A percentile compares a stretch with the other conserved stretches of the same genome.
Evolutionary conservation across 2,888 invertebrate species (phyloP).

Genomic region (Erebia palarica): DNA sequence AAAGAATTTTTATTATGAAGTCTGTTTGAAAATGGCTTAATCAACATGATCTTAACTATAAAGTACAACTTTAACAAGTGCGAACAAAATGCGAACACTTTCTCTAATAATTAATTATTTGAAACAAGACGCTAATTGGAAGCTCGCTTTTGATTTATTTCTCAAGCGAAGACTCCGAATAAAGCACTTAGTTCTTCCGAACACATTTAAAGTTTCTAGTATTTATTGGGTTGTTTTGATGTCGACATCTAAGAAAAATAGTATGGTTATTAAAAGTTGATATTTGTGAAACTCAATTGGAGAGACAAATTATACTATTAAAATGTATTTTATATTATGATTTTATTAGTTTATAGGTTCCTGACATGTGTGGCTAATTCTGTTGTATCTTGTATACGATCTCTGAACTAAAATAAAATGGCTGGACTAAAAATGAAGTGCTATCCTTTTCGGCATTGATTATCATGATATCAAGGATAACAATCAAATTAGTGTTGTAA

Average conservation of each 20-base stretch:
- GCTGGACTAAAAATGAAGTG: too few species aligned
- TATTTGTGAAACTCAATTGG: background rate
- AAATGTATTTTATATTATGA: too few species aligned
- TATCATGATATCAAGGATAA: too few species aligned
- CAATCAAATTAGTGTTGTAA: too few species aligned
- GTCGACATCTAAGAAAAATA: conserved; percentile 5
- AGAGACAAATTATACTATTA: background rate
- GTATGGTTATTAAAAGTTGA: background rate
- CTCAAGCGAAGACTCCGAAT: conserved; percentile 10
- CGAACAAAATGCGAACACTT: conserved; percentile 10
- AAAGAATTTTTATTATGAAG: too few species aligned
- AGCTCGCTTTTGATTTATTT: conserved; percentile 26
- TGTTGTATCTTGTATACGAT: too few species aligned
- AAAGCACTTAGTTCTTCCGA: conserved; percentile 21
- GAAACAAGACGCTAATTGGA: conserved; percentile 25
- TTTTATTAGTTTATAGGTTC: too few species aligned
- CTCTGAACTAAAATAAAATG: too few species aligned
- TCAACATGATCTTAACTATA: conserved; percentile 7
- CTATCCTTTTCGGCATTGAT: too few species aligned
- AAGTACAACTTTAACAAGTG: conserved; percentile 13
- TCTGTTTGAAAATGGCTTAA: background rate
- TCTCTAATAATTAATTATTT: conserved; percentile 23
- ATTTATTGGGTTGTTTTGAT: conserved; percentile 20
- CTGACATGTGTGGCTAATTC: too few species aligned
- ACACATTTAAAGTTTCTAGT: conserved; percentile 21